Conservation (phyloP, 2,113 vertebrate species). For the Pseudolaguvia tuberculata region DNA sequence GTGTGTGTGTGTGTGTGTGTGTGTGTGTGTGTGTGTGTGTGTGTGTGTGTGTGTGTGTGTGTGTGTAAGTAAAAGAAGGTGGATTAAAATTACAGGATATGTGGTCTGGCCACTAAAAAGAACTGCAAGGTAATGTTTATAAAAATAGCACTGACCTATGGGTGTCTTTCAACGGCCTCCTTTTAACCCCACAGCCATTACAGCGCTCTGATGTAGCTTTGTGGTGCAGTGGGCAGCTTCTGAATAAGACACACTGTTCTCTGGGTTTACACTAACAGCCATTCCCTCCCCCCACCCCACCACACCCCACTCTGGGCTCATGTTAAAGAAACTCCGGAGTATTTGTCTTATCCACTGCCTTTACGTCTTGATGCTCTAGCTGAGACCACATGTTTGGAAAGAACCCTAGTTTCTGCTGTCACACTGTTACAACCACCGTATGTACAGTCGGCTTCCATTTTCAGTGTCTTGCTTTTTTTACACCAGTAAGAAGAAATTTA, state of each 20-base stretch:
- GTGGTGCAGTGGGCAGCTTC: constrained; percentile 39
- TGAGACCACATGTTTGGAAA: constrained; percentile 44
- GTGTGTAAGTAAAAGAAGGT: constrained; percentile 35
- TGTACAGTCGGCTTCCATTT: constrained; percentile 22
- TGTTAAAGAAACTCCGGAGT: constrained; percentile 46
- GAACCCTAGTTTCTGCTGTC: constrained; percentile 29
- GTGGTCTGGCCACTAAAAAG: constrained; percentile 55
- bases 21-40: constrained; percentile 17
- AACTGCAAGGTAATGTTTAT: constrained; percentile 62
- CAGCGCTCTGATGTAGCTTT: constrained; percentile 42
- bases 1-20: no score
- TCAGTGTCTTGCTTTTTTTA: no score
- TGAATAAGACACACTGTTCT: constrained; percentile 52
- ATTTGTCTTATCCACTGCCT: constrained; percentile 44
- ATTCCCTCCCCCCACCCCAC: no score
- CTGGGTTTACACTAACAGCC: constrained; percentile 9
- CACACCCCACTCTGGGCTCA: constrained; percentile 38
- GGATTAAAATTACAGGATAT: constrained; percentile 62
- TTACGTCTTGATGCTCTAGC: constrained; percentile 38
- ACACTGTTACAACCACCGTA: constrained; percentile 35
- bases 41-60: constrained; percentile 20
- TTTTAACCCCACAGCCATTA: constrained; percentile 48
- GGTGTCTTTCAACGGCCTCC: constrained; percentile 51
- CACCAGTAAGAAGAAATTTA: no score
- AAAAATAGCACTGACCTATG: constrained; percentile 64